These are phyloP conservation scores for Gymnosoma rotundatum DNA, from an alignment of 2,888 invertebrate species.

Conservation along the genomic window DNA sequence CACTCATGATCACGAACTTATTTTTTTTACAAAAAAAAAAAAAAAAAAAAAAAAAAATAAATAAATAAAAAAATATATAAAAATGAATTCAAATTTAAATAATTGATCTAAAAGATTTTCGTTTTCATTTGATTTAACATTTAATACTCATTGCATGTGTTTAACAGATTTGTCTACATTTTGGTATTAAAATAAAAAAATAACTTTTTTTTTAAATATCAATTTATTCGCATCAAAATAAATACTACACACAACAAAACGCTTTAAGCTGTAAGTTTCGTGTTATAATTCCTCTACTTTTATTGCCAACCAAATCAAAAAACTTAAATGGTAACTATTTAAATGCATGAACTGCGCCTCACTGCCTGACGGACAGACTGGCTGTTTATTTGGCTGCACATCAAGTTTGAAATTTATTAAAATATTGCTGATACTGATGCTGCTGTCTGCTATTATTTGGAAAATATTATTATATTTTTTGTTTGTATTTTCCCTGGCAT, in stretches of 20 bases:
- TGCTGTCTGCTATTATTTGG: conserved; percentile 44
- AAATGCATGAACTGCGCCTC: conserved; percentile 23
- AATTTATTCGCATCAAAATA: conserved; percentile 45
- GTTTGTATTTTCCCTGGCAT: conserved; percentile 14
- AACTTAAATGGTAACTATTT: conserved; percentile 41
- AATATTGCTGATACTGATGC: conserved; percentile 27
- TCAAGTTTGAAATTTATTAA: conserved; percentile 35
- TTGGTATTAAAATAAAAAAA: conserved; percentile 23
- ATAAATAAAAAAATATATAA: too few relatives aligned
- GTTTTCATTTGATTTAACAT: conserved; percentile 27
- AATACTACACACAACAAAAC: conserved; percentile 34
- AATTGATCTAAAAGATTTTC: conserved; percentile 47
- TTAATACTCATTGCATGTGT: conserved; percentile 37
- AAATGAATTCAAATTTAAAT: conserved; percentile 8
- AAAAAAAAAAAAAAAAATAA: too few relatives aligned
- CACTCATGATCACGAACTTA: conserved; percentile 29
- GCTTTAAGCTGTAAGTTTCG: conserved; percentile 60
- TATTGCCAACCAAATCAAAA: conserved; percentile 38
- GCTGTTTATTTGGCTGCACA: not conserved
- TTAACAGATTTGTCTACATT: conserved; percentile 43
- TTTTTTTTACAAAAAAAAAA: not conserved
- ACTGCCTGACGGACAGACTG: not conserved
- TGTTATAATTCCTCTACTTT: conserved; percentile 64
- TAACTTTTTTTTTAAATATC: conserved; percentile 13
- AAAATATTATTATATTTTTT: conserved; percentile 44